Evolutionary conservation across 2,113 vertebrate genomes (phyloP).

Genomic region (Macrotis lagotis): DNA sequence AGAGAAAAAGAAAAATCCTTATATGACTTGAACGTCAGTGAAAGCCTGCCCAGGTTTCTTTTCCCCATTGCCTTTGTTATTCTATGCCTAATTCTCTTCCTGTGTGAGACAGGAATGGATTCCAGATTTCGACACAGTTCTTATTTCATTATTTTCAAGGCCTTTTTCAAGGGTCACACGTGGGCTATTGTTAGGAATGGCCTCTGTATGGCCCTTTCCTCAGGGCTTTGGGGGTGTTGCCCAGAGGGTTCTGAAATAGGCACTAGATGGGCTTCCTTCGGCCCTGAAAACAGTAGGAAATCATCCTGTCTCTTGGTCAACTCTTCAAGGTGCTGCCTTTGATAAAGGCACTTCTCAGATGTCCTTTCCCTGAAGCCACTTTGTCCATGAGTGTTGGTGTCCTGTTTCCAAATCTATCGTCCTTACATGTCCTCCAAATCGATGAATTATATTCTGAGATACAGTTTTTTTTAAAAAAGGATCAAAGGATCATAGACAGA

Average conservation of each 20-base stretch:
- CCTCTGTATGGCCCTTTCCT: neutral
- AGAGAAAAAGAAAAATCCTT: conserved; percentile 21
- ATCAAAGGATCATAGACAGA: neutral
- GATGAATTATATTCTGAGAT: neutral
- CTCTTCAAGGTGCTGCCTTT: conserved; percentile 30
- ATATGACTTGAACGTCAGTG: conserved; percentile 66
- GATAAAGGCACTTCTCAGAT: neutral
- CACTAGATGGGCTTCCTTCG: neutral
- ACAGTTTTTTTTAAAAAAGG: neutral
- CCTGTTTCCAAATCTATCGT: neutral
- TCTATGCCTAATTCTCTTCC: conserved; percentile 77
- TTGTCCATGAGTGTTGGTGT: neutral
- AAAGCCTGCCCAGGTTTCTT: conserved; percentile 71
- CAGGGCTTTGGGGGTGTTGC: neutral
- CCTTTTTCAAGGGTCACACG: conserved; percentile 65
- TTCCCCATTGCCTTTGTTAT: conserved; percentile 71
- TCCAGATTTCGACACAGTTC: conserved; percentile 78
- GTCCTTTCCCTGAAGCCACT: neutral
- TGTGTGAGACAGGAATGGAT: conserved; percentile 76
- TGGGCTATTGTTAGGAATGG: conserved; percentile 69
- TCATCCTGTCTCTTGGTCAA: conserved; percentile 30
- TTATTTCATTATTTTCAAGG: conserved; percentile 77
- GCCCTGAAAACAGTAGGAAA: neutral
- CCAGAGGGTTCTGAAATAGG: too few species aligned
- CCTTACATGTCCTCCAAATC: neutral